Base-by-base conservation (phyloP, 1,140 invertebrate species). In the Babylonia areolata region DNA sequence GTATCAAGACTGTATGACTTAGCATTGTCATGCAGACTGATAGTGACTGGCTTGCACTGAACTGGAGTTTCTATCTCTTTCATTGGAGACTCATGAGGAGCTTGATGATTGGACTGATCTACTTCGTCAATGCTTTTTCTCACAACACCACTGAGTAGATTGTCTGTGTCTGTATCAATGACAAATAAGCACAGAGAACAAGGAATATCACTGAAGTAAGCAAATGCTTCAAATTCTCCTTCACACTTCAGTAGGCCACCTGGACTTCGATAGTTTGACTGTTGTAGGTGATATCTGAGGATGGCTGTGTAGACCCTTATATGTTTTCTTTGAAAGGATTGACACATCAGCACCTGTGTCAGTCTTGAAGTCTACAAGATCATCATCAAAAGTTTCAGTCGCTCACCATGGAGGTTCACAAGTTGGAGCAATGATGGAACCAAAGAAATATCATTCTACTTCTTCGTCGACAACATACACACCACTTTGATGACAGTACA, bases 291-390 rank as follows among this genome's bases (percentile, higher is more conserved):
- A 39, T 9, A 79, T n/a, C 9, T 31, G 28, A 28, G 28, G 37
- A 20, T 28, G 23, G n/a, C 3, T 12, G 37, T 15, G 9, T 23
- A 81, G n/a, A 31, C 46, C 51, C 17, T 84, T 35, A 3, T 51
- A 82, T 5, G 23, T 35, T 54, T 39, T 64, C n/a, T 79, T 39
- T 6, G 37, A 39, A 3, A 87, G n/a, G 9, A 87, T 51, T 15
- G 31, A 54, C 17, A 81, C 79, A 51, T 87, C 79, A 2, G 87
- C 84, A n/a, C 84, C 87, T 35, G 87, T 87, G 39, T 87, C 87
- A 3, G 83, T 82, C 54, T 87, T 87, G 35, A 85, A 85, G 33
- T 35, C 11, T 33, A 80, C 40, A n/a, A 58, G n/a, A 9, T 39
- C 35, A 3, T 54, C 42, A n/a, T 40, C 64, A 20, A 81, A 33